phyloP scores from a whole-genome alignment of 2,888 invertebrate genomes.

The Amaurobius ferox region DNA sequence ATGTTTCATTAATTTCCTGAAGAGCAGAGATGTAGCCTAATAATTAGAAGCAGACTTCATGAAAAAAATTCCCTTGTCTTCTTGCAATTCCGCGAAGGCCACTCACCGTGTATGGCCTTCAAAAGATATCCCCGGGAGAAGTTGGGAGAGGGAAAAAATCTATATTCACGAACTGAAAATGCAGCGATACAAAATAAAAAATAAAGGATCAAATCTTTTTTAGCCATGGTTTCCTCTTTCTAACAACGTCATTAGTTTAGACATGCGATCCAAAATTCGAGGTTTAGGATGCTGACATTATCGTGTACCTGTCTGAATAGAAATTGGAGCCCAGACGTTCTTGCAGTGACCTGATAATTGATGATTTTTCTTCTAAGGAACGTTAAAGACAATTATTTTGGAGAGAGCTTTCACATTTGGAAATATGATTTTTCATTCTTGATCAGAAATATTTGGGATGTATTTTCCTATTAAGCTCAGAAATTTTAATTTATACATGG shows the following conservation, averaged over 20 bases:
- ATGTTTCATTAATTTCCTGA: conserved; percentile 22
- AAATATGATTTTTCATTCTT: no score
- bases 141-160: not conserved
- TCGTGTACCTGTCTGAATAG: not conserved
- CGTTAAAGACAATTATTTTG: no score
- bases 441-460: no score
- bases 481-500: no score
- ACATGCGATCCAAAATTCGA: not conserved
- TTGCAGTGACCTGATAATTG: not conserved
- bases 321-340: not conserved
- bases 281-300: not conserved
- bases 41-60: conserved; percentile 32
- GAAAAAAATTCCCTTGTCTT: conserved; percentile 20
- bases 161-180: not conserved
- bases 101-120: conserved; percentile 49
- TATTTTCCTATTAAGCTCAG: no score
- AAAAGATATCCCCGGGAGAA: not conserved
- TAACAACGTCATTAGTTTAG: not conserved
- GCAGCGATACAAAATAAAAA: not conserved
- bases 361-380: not conserved
- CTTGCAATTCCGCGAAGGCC: conserved; percentile 41
- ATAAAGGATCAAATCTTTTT: not conserved
- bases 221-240: not conserved
- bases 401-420: no score
- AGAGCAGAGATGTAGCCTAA: conserved; percentile 14